A percentile compares a stretch with the other conserved stretches of the same genome.
These are phyloP conservation scores for Anodontia alba DNA, from an alignment of 2,888 invertebrate genomes.

Conservation along the genomic window DNA sequence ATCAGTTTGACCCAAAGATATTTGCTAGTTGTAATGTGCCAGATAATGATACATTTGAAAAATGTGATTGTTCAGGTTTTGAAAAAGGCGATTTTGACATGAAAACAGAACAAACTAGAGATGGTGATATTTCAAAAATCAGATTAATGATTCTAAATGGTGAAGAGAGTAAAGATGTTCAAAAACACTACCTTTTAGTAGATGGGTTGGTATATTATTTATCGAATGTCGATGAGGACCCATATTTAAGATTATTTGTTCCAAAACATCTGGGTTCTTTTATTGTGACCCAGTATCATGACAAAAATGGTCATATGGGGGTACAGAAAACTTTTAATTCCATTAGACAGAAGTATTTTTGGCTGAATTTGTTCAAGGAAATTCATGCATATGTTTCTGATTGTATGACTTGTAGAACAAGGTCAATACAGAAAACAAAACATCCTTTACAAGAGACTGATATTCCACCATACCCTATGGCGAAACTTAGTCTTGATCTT, in stretches of 20 bases:
- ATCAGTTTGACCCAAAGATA: too few species aligned
- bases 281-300: conserved; percentile 39
- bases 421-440: too few species aligned
- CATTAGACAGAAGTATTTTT: conserved; percentile 38
- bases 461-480: conserved; percentile 47
- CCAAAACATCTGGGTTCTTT: conserved; percentile 18
- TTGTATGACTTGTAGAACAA: conserved; percentile 36
- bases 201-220: conserved; percentile 46
- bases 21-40: too few species aligned
- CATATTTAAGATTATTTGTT: conserved; percentile 18
- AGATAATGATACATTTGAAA: background rate
- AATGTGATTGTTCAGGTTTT: conserved; percentile 19
- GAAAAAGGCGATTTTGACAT: conserved; percentile 20
- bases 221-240: conserved; percentile 34
- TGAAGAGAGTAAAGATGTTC: background rate
- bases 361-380: conserved; percentile 35
- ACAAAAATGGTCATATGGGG: too few species aligned
- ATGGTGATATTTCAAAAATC: conserved; percentile 18
- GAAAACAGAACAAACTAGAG: conserved; percentile 28
- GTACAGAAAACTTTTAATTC: conserved; percentile 38
- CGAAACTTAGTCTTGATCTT: conserved; percentile 43
- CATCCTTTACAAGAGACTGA: too few species aligned
- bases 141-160: conserved; percentile 19
- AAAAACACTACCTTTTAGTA: too few species aligned
- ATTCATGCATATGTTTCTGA: background rate